phyloP scores from a whole-genome alignment of 2,113 vertebrate genomes.

The Numenius arquata region DNA sequence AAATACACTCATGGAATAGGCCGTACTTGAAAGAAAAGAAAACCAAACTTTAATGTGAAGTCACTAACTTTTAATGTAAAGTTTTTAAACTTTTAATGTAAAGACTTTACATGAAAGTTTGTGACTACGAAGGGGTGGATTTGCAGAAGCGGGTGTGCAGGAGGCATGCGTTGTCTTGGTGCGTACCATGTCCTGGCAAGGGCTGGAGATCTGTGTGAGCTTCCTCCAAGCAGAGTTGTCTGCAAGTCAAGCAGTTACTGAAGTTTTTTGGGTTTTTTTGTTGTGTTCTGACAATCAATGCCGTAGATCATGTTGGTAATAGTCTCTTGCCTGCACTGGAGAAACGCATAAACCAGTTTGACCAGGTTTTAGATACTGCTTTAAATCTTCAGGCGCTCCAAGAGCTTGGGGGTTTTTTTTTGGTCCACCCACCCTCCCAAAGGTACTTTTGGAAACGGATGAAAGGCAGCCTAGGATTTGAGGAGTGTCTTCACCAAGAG shows the following conservation, averaged over 20 bases:
- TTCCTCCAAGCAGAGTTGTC: not conserved
- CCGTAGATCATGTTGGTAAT: not conserved
- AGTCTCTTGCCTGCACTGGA: not conserved
- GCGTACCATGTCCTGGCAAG: accelerated
- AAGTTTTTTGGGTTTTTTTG: not conserved
- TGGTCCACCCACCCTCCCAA: not conserved
- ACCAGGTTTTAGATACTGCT: not conserved
- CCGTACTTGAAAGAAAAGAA: not conserved
- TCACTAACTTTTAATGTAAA: not conserved
- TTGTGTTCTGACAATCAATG: not conserved
- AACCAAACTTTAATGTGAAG: not conserved
- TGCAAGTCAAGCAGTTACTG: accelerated
- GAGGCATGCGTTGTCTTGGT: not conserved
- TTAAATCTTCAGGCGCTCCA: not conserved
- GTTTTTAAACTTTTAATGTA: no score
- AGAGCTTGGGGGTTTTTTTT: not conserved
- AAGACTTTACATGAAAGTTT: not conserved
- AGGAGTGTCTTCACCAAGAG: not conserved
- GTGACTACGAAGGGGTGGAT: not conserved
- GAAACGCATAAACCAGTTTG: not conserved
- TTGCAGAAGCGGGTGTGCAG: not conserved
- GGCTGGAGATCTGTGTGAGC: not conserved
- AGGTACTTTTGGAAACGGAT: not conserved
- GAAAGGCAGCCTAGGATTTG: not conserved
- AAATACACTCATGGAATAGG: not conserved